phyloP scores from a whole-genome alignment of 2,888 invertebrate species.

The Andrena bicolor region DNA sequence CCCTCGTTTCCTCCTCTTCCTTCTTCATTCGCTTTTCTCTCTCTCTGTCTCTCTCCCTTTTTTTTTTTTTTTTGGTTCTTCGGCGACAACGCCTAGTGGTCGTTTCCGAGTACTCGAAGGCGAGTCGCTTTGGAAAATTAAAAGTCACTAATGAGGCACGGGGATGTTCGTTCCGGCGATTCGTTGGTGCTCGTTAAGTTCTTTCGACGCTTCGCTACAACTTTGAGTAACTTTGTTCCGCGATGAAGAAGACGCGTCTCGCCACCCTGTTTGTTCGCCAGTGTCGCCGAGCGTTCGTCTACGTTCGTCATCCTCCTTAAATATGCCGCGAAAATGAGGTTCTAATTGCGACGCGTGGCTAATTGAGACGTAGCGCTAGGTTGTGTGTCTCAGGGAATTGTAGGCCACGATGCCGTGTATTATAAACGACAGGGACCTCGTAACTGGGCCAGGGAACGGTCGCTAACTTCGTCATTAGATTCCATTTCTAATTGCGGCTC shows the following conservation, averaged over 20 bases:
- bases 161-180: slow-evolving; percentile 51
- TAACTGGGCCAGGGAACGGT: slow-evolving; percentile 28
- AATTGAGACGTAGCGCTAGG: slow-evolving; percentile 28
- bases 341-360: slow-evolving; percentile 43
- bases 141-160: slow-evolving; percentile 72
- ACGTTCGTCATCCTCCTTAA: not conserved
- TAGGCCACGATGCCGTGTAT: slow-evolving; percentile 20
- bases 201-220: slow-evolving; percentile 43
- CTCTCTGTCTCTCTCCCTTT: not conserved
- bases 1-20: not conserved
- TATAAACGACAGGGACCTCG: slow-evolving; percentile 21
- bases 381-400: slow-evolving; percentile 32
- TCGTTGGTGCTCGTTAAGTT: slow-evolving; percentile 55
- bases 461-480: slow-evolving; percentile 36
- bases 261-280: not conserved
- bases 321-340: slow-evolving; percentile 14
- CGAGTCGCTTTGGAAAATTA: slow-evolving; percentile 72
- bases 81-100: slow-evolving; percentile 63
- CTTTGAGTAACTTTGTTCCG: slow-evolving; percentile 54
- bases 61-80: slow-evolving; percentile 23
- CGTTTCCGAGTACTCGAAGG: slow-evolving; percentile 58
- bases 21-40: not conserved
- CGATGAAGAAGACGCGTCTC: slow-evolving; percentile 3
- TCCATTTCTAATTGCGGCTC: slow-evolving; percentile 38
- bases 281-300: not conserved